These are phyloP conservation scores for Sepioteuthis lessoniana DNA, from an alignment of 2,888 invertebrate species.

Conservation along the genomic window DNA sequence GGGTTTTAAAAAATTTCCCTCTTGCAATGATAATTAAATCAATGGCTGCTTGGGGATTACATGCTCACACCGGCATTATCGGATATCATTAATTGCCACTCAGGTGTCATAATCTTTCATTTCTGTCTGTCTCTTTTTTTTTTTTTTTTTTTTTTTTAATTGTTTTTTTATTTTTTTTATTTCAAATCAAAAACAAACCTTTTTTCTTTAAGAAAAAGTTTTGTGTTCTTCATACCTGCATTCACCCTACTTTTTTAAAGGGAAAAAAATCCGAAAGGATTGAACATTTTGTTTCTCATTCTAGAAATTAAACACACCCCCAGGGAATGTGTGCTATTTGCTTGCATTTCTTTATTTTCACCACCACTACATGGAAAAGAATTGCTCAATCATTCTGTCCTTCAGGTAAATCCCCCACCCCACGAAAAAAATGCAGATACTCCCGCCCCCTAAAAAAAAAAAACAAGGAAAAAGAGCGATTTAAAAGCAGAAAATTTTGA, in stretches of 20 bases:
- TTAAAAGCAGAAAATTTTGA: background rate
- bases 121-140: background rate
- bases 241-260: background rate
- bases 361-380: background rate
- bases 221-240: background rate
- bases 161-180: background rate
- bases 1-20: background rate
- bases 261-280: background rate
- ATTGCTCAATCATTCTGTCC: slow-evolving; percentile 8
- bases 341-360: slow-evolving; percentile 17
- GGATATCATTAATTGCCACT: background rate
- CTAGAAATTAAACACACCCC: background rate
- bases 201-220: background rate
- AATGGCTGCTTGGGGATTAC: background rate
- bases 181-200: background rate
- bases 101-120: background rate
- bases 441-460: too few relatives aligned
- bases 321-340: background rate
- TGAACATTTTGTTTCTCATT: background rate
- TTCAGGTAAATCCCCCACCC: too few relatives aligned
- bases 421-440: too few relatives aligned
- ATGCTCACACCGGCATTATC: background rate
- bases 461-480: background rate
- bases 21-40: background rate
- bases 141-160: background rate